Percentiles rank a stretch among this genome's conserved stretches.
phyloP scores from a whole-genome alignment of 2,888 invertebrate genomes.

The Catocala fraxini region DNA sequence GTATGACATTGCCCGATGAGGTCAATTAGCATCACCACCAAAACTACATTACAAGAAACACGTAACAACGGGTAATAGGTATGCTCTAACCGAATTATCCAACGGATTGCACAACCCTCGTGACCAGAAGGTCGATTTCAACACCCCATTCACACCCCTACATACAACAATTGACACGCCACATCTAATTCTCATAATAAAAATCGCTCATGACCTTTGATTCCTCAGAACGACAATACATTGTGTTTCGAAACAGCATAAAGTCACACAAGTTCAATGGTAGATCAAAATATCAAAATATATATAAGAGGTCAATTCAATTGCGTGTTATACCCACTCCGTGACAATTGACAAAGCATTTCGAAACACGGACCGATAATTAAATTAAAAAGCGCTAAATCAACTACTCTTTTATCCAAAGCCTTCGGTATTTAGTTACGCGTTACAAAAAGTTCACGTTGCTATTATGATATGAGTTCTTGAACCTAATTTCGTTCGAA shows the following conservation, averaged over 20 bases:
- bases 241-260: slow-evolving; percentile 42
- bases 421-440: slow-evolving; percentile 44
- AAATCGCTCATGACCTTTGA: slow-evolving; percentile 68
- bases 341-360: slow-evolving; percentile 41
- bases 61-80: slow-evolving; percentile 76
- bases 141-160: slow-evolving; percentile 76
- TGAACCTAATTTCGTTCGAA: slow-evolving; percentile 77
- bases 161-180: slow-evolving; percentile 67
- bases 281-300: slow-evolving; percentile 52
- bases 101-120: slow-evolving; percentile 75
- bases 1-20: slow-evolving; percentile 69
- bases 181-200: slow-evolving; percentile 71
- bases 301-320: slow-evolving; percentile 44
- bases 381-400: slow-evolving; percentile 36
- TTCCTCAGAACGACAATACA: slow-evolving; percentile 68
- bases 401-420: slow-evolving; percentile 30
- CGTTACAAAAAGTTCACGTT: slow-evolving; percentile 45
- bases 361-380: slow-evolving; percentile 31
- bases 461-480: slow-evolving; percentile 62
- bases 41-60: slow-evolving; percentile 72
- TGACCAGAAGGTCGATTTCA: slow-evolving; percentile 73
- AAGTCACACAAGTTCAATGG: slow-evolving; percentile 78
- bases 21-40: slow-evolving; percentile 74
- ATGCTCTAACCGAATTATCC: slow-evolving; percentile 77
- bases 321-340: slow-evolving; percentile 16